Evolutionary conservation across 2,888 invertebrate genomes (phyloP), one percentile per base, ranked within the genome.

Genomic region (Lissocephala sabroskyi): DNA sequence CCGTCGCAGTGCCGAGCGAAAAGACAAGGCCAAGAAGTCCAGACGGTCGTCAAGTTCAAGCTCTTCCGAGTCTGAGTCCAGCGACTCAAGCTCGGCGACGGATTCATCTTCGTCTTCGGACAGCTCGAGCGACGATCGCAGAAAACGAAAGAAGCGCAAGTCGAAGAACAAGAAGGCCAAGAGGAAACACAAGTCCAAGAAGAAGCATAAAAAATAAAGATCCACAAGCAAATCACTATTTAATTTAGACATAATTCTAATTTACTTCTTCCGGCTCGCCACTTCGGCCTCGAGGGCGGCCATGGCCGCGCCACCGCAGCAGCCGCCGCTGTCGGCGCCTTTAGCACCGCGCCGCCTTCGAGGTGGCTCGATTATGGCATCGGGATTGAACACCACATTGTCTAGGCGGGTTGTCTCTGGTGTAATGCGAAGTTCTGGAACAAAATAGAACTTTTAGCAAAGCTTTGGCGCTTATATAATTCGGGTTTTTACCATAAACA

Each of bases 401-500:
- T 91, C 90, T 13, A 83, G 45, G 0, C 79, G 67, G 2, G 83
- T 80, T 2, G 70, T 68, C 28, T 81, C 83, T 6, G 79, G 66
- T 1, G 76, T 79, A n/a, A 84, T 78, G 1, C 77, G 78, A 5
- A 81, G 52, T 44, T 80, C 84, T 82, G 23, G 18, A 10, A 26
- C 11, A 13, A n/a, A n/a, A 29, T 29, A 6, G 11, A 10, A 13
- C 11, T 32, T 6, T 26, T 26, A 6, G 13, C 13, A 32, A 32
- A 32, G 3, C 6, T 11, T 2, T 19, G 37, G n/a, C n/a, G n/a
- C n/a, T n/a, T n/a, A n/a, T n/a, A n/a, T n/a, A n/a, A n/a, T n/a
- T n/a, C n/a, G n/a, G n/a, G n/a, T n/a, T n/a, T 43, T 82, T 85
- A 92, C 92, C 88, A 84, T 86, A 92, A 58, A 87, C 86, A 55